These are phyloP conservation scores for Nansenia antarctica DNA, from an alignment of 2,113 vertebrate genomes.

Conservation along the genomic window DNA sequence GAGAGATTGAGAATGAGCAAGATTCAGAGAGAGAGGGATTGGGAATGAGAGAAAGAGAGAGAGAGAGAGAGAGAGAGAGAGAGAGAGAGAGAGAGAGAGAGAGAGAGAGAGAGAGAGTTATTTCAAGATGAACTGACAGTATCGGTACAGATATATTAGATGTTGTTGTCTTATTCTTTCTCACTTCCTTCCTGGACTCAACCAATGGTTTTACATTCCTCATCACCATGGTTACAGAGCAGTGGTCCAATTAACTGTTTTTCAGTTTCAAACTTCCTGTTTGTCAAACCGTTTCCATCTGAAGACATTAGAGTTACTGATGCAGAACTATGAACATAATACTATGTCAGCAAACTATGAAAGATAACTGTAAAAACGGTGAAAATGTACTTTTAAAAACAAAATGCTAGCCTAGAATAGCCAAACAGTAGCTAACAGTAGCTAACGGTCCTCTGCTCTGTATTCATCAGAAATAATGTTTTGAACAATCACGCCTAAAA, in stretches of 20 bases:
- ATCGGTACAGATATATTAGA: no score
- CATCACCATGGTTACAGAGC: background rate
- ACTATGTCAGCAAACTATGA: background rate
- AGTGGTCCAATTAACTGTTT: background rate
- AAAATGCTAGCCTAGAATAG: no score
- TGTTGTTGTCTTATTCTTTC: no score
- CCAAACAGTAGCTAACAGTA: background rate
- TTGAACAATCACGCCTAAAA: background rate
- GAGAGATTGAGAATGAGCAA: background rate
- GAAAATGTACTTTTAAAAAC: background rate
- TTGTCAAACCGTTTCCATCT: background rate
- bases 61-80: background rate
- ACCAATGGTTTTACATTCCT: background rate
- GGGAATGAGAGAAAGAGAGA: background rate
- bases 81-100: background rate
- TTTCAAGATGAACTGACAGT: background rate
- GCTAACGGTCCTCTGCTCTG: no score
- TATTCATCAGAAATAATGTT: background rate
- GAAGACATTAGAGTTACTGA: no score
- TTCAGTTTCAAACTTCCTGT: background rate
- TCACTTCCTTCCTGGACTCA: background rate
- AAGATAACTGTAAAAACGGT: background rate
- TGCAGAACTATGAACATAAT: background rate
- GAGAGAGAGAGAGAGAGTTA: background rate
- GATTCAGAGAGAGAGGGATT: background rate